Evolutionary conservation across 1,140 invertebrate genomes (phyloP).

Genomic region (Trichoplusia ni): DNA sequence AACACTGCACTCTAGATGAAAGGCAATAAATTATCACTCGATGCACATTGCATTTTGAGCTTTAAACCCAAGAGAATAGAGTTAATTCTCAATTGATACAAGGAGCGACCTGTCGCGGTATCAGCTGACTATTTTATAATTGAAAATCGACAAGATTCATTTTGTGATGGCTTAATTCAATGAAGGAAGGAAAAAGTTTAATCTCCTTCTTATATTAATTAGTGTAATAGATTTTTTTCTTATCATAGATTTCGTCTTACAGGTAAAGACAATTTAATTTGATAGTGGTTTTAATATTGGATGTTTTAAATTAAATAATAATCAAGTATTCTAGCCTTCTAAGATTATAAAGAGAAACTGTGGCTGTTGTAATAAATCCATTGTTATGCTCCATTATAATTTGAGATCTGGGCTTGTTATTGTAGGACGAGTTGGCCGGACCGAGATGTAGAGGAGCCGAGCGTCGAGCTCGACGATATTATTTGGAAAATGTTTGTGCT

Average conservation of each 20-base stretch:
- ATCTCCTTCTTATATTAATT: not conserved
- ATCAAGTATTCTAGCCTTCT: not conserved
- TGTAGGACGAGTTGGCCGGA: not conserved
- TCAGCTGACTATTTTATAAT: constrained; percentile 30
- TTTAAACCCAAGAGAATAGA: constrained; percentile 18
- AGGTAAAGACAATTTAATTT: no score
- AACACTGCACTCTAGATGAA: constrained; percentile 38
- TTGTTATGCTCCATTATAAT: constrained; percentile 20
- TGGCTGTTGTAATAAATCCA: not conserved
- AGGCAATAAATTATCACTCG: constrained; percentile 32
- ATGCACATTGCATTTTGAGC: constrained; percentile 26
- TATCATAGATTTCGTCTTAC: not conserved
- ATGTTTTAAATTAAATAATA: no score
- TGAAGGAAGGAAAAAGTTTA: not conserved
- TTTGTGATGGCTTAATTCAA: constrained; percentile 6
- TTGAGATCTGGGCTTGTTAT: constrained; percentile 13
- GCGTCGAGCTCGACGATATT: not conserved
- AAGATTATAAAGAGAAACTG: not conserved
- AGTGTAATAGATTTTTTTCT: not conserved
- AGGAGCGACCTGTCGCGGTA: not conserved
- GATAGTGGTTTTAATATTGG: no score
- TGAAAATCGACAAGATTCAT: constrained; percentile 26
- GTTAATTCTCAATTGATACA: not conserved
- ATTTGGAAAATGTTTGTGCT: not conserved
- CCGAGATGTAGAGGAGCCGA: not conserved